Base-by-base conservation (phyloP, 1,140 invertebrate species). In the Armadillidium nasatum region DNA sequence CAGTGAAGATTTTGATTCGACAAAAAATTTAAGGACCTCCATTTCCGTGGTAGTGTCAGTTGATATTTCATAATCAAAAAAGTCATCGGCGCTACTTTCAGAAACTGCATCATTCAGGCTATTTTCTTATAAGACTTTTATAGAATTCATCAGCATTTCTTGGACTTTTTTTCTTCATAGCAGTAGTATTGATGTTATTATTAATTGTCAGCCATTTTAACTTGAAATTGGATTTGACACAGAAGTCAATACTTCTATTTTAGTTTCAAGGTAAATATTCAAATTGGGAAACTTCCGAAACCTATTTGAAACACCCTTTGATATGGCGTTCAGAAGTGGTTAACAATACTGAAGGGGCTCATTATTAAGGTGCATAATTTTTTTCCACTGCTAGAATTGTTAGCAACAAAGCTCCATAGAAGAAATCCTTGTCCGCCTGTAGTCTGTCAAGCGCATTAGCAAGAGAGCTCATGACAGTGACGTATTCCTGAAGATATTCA, bases 381-480 rank as follows among this genome's bases (percentile, higher is more conserved):
- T 76, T 76, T 45, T 77, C 50, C 3, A 77, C 76, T 22, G 76
- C 72, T 22, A 74, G 43, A 45, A 77, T 1, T 43, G 71, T 75
- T 74, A 44, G 76, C 0, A 77, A 43, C 70, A 75, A 22, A 22
- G 23, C n/a, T 60, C 76, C 71, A 67, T 60, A 67, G 46, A 66
- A 73, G n/a, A 44, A 60, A 21, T 54, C 70, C 9, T 77, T 72
- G 44, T 77, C 76, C 23, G 44, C 19, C 23, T 77, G 76, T 19
- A 77, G 46, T 15, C 43, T 71, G 54, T 75, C 71, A 73, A 6
- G 23, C 44, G 71, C 76, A 45, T 45, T 45, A 50, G 72, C 76
- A 73, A 77, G 43, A 75, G 76, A 44, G 19, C 46, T 21, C 50
- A 77, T 45, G n/a, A 77, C 76, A 66, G 46, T 33, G 43, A 74